Evolutionary conservation across 1,140 invertebrate species (phyloP).

Genomic region (Hylaeus anthracinus): DNA sequence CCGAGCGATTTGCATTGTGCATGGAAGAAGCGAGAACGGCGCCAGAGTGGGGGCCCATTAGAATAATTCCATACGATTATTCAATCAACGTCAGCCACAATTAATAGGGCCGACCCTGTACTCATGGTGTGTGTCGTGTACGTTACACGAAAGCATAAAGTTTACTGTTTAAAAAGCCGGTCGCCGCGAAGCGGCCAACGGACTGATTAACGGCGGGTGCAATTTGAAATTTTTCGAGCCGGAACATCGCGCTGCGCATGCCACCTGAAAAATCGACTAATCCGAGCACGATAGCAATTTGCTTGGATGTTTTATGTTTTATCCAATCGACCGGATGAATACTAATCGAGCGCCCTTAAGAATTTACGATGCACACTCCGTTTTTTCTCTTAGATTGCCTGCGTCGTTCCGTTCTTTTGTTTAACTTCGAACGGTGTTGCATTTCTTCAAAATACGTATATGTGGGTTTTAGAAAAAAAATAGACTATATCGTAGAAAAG

Average conservation of each 20-base stretch:
- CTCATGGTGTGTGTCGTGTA: neutral
- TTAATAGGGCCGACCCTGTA: slow-evolving; percentile 16
- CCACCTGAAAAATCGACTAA: slow-evolving; percentile 17
- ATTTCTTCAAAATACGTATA: no score
- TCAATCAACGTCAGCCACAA: slow-evolving; percentile 39
- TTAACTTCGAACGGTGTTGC: neutral
- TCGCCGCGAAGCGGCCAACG: neutral
- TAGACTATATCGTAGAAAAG: no score
- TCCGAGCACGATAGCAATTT: slow-evolving; percentile 17
- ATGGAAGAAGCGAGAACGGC: neutral
- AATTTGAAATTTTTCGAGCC: slow-evolving; percentile 32
- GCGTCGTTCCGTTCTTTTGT: neutral
- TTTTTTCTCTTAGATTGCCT: neutral
- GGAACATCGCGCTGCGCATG: neutral
- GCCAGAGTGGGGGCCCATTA: slow-evolving; percentile 10
- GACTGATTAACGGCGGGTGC: slow-evolving; percentile 27
- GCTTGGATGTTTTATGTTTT: slow-evolving; percentile 21
- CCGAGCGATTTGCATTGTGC: neutral
- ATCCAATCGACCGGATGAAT: slow-evolving; percentile 28
- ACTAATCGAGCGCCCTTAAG: neutral
- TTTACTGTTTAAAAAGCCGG: slow-evolving; percentile 1
- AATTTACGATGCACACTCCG: slow-evolving; percentile 2
- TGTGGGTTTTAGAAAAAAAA: no score
- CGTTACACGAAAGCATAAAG: slow-evolving; percentile 14
- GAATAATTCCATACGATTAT: slow-evolving; percentile 39